Conservation (phyloP, 2,888 invertebrate species). For the Capitulum mitella region DNA sequence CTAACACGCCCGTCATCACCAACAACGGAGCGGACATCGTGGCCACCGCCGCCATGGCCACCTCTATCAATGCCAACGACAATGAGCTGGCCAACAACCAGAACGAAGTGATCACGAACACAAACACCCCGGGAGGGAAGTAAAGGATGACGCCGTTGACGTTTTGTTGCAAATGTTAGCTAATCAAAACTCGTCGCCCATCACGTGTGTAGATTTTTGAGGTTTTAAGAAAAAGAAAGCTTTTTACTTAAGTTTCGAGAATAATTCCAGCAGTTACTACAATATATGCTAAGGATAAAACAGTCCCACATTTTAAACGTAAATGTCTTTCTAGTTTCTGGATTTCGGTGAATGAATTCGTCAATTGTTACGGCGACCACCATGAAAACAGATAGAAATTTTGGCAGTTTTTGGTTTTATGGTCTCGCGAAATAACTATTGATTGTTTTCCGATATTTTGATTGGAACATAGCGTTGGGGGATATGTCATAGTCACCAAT, state of each 20-base stretch:
- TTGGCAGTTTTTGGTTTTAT: too few relatives aligned
- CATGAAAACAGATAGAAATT: too few relatives aligned
- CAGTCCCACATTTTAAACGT: too few relatives aligned
- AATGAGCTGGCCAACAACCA: neutral
- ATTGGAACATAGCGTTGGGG: too few relatives aligned
- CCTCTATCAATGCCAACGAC: conserved; percentile 1
- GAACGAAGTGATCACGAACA: neutral
- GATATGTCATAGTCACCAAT: too few relatives aligned
- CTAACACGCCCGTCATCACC: conserved; percentile 19
- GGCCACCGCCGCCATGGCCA: neutral
- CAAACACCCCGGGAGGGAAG: neutral
- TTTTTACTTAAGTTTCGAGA: neutral
- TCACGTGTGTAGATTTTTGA: neutral
- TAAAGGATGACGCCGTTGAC: neutral
- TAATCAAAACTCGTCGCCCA: neutral
- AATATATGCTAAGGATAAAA: neutral
- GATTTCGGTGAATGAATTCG: too few relatives aligned
- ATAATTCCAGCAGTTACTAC: neutral
- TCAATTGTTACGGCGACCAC: too few relatives aligned
- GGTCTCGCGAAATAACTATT: too few relatives aligned
- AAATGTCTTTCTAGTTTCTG: too few relatives aligned
- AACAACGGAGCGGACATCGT: neutral
- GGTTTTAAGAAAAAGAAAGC: neutral
- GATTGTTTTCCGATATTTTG: too few relatives aligned
- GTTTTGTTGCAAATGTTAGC: too few relatives aligned